Evolutionary conservation across 1,140 invertebrate genomes (phyloP).

Genomic region (Lasaia peninsularis): DNA sequence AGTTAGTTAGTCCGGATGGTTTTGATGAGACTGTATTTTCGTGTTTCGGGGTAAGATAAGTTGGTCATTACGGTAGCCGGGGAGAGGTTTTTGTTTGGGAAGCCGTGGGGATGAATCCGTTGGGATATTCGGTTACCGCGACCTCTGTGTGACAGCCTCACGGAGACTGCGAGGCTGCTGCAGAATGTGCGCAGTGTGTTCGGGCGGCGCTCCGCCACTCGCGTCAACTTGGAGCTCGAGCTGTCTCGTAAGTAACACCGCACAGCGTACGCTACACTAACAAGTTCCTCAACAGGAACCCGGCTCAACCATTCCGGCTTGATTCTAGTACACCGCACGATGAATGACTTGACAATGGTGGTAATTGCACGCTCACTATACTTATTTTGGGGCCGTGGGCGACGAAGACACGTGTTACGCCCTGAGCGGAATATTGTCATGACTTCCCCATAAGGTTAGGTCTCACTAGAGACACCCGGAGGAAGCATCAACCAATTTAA

Average conservation of each 20-base stretch:
- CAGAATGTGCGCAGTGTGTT: slow-evolving; percentile 95
- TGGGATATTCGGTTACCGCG: slow-evolving; percentile 34
- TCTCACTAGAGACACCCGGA: too few relatives aligned
- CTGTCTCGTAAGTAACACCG: slow-evolving; percentile 90
- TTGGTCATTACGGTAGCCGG: not conserved
- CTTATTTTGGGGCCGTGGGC: not conserved
- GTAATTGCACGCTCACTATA: too few relatives aligned
- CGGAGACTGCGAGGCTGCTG: slow-evolving; percentile 95
- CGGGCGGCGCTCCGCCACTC: slow-evolving; percentile 86
- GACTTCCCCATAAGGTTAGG: too few relatives aligned
- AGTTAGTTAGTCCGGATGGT: too few relatives aligned
- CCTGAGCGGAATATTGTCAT: too few relatives aligned
- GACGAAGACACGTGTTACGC: too few relatives aligned
- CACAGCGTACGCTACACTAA: slow-evolving; percentile 56
- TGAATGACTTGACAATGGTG: not conserved
- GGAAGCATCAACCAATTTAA: too few relatives aligned
- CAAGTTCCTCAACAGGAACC: slow-evolving; percentile 25
- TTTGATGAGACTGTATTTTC: not conserved
- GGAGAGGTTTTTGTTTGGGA: not conserved
- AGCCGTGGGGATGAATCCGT: not conserved
- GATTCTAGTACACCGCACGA: slow-evolving; percentile 1
- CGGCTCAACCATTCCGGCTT: slow-evolving; percentile 3
- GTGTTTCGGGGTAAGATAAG: too few relatives aligned
- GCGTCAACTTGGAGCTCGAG: slow-evolving; percentile 90
- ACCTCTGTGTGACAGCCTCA: slow-evolving; percentile 84